Conservation (phyloP, 2,888 invertebrate genomes). For the Thymelicus lineola region DNA sequence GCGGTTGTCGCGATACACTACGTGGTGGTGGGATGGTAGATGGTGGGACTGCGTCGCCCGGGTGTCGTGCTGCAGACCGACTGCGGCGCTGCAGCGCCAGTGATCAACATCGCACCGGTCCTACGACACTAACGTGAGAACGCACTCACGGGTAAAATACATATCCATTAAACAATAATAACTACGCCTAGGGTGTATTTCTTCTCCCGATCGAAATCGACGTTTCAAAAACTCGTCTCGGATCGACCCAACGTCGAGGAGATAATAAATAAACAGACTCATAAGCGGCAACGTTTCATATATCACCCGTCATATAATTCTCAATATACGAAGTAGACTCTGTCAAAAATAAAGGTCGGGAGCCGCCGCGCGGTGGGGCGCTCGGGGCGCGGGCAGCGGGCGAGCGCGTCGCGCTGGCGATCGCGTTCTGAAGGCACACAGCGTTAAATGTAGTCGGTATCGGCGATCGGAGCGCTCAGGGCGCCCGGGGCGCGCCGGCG, state of each 20-base stretch:
- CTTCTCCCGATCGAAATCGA: constrained; percentile 84
- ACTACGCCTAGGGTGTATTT: constrained; percentile 83
- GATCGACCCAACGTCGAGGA: constrained; percentile 83
- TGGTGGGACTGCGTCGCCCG: constrained; percentile 41
- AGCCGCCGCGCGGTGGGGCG: constrained; percentile 75
- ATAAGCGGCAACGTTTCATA: constrained; percentile 85
- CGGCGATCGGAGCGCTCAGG: constrained; percentile 73
- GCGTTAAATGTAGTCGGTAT: constrained; percentile 87
- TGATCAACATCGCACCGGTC: constrained; percentile 81
- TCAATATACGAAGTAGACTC: constrained; percentile 84
- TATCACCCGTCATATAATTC: constrained; percentile 85
- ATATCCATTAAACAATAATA: constrained; percentile 73
- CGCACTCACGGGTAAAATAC: constrained; percentile 75
- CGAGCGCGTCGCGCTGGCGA: constrained; percentile 68
- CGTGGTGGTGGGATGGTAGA: constrained; percentile 42
- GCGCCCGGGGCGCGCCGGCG: constrained; percentile 67
- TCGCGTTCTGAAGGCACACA: constrained; percentile 92
- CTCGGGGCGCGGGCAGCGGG: constrained; percentile 68
- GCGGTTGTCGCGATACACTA: constrained; percentile 69
- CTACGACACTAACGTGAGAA: constrained; percentile 78
- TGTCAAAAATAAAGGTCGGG: constrained; percentile 69
- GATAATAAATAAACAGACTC: constrained; percentile 82
- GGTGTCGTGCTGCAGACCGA: constrained; percentile 43
- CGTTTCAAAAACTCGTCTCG: constrained; percentile 84
- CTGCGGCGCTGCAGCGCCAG: constrained; percentile 59